These are phyloP conservation scores for Dynastes hyllus DNA, from an alignment of 2,888 invertebrate species.

Conservation along the genomic window DNA sequence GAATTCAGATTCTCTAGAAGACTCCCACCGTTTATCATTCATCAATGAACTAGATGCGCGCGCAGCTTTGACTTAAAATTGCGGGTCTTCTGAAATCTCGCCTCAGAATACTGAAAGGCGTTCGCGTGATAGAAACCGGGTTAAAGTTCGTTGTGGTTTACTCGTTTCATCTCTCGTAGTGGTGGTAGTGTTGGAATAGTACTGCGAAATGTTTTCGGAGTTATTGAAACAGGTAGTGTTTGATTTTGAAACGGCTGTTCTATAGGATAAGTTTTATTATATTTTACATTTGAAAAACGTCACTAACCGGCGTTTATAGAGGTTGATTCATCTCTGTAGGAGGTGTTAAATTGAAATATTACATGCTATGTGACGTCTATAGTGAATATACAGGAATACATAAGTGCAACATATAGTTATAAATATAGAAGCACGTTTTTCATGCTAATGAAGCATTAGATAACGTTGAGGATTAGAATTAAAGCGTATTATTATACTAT, in stretches of 20 bases:
- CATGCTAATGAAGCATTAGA: too few species aligned
- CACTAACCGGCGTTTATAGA: not conserved
- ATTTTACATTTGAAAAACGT: not conserved
- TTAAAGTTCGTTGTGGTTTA: not conserved
- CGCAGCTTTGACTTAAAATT: slow-evolving; percentile 16
- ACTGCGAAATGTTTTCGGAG: slow-evolving; percentile 35
- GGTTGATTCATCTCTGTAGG: slow-evolving; percentile 22
- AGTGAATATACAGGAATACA: not conserved
- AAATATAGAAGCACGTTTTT: not conserved
- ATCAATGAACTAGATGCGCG: slow-evolving; percentile 45
- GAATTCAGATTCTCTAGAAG: slow-evolving; percentile 4
- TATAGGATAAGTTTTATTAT: not conserved
- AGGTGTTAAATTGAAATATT: slow-evolving; percentile 30
- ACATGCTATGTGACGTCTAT: not conserved
- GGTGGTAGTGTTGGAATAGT: not conserved
- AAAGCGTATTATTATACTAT: too few species aligned
- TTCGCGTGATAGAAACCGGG: not conserved
- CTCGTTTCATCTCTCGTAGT: not conserved
- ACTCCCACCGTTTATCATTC: not conserved
- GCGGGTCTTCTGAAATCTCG: slow-evolving; percentile 36
- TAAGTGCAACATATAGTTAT: not conserved
- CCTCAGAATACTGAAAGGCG: slow-evolving; percentile 11
- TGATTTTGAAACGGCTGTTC: not conserved
- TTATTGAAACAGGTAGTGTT: slow-evolving; percentile 33
- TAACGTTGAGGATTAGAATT: too few species aligned